Evolutionary conservation across 2,113 vertebrate genomes (phyloP), one percentile per base, ranked within the genome.

Genomic region (Equus quagga): DNA sequence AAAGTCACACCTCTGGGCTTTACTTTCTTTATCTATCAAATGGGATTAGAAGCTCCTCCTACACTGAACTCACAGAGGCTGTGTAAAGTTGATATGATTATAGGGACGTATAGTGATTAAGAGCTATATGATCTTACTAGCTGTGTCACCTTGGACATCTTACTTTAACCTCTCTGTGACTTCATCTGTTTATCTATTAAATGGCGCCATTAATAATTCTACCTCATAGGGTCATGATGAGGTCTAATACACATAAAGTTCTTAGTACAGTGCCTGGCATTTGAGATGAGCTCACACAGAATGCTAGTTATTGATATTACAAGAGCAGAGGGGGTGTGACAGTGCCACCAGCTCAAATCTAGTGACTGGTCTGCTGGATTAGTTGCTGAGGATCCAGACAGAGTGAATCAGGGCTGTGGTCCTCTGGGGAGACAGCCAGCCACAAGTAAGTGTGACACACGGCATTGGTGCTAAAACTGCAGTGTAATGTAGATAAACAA

Each of bases 201-300:
- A 76, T n/a, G n/a, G 58, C 10, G 31, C 51, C 24, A 41, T 73
- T 93, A 85, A 93, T 64, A 91, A 93, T 76, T 89, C n/a, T 83
- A 67, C 46, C 17, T 75, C 41, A 67, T 24, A 81, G 70, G 28
- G 67, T 5, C 72, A 80, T 54, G 56, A 64, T 64, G 19, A 89
- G 64, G 10, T n/a, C 28, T 51, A 82, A 82, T 36, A 44, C 28
- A 91, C 76, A 79, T 31, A 65, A 51, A 56, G 73, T 36, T 24
- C 60, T 95, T 23, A 70, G 89, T 75, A 54, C 54, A 31, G 41
- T 17, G 73, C 44, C 84, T 92, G 33, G 62, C 17, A 13, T 21
- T 28, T 19, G 54, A 65, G 23, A 86, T 15, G 44, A 70, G 54
- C 12, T 91, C 33, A 41, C 6, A 36, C 13, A 36, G 64, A 72